These are phyloP conservation scores for Rhimphoctona megacephalus DNA, from an alignment of 2,888 invertebrate genomes.

Conservation along the genomic window DNA sequence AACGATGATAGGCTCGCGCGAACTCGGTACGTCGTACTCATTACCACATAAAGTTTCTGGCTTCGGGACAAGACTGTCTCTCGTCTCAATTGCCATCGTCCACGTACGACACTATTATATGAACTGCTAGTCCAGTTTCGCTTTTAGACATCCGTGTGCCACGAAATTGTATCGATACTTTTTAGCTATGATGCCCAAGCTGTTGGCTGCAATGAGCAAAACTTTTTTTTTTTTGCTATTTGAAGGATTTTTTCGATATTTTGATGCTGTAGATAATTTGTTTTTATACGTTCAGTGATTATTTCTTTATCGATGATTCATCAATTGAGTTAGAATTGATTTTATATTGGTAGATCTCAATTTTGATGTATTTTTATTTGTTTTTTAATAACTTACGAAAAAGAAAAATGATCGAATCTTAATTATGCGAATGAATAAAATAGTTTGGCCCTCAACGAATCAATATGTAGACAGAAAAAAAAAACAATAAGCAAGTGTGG, in stretches of 20 bases:
- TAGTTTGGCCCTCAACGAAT: neutral
- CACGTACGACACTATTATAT: conserved; percentile 44
- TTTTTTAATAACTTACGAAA: neutral
- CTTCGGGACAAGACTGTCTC: conserved; percentile 67
- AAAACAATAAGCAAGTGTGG: conserved; percentile 53
- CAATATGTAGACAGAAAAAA: conserved; percentile 16
- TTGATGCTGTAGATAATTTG: neutral
- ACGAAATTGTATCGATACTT: neutral
- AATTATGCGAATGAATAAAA: neutral
- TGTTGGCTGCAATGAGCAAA: neutral
- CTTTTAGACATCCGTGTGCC: conserved; percentile 69
- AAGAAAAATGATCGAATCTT: neutral
- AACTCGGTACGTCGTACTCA: conserved; percentile 62
- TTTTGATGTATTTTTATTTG: no score
- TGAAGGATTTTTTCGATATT: neutral
- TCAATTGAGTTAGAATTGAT: conserved; percentile 15
- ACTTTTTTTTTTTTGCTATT: conserved; percentile 3
- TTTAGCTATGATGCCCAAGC: neutral
- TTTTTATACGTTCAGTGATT: neutral
- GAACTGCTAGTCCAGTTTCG: conserved; percentile 72
- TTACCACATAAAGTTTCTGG: conserved; percentile 70
- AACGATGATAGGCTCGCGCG: conserved; percentile 39
- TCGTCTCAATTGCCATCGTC: conserved; percentile 42
- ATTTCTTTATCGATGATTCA: neutral
- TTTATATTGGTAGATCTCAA: neutral